A percentile compares a stretch with the other conserved stretches of the same genome.
These are phyloP conservation scores for Mus pahari DNA, from an alignment of 2,113 vertebrate species.

Conservation along the genomic window DNA sequence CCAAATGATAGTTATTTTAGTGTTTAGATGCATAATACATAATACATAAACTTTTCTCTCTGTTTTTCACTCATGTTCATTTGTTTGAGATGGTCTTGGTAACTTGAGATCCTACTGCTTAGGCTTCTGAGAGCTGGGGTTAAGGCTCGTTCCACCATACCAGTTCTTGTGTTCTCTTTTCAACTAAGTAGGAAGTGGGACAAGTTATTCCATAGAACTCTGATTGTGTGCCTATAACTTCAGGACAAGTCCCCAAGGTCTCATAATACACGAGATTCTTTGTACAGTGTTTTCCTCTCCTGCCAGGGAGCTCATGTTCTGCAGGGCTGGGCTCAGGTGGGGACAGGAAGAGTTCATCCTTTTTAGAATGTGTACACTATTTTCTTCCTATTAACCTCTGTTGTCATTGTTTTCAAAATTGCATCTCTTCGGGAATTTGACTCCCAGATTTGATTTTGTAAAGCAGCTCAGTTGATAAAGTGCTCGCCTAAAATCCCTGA, in stretches of 20 bases:
- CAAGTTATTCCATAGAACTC: neutral
- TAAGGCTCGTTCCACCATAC: neutral
- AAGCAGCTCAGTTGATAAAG: neutral
- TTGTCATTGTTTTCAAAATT: conserved; percentile 20
- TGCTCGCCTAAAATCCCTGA: neutral
- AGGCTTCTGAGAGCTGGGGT: neutral
- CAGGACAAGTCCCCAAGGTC: neutral
- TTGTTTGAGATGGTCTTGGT: neutral
- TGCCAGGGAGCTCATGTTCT: neutral
- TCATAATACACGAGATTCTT: neutral
- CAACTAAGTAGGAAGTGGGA: neutral
- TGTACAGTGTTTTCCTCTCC: neutral
- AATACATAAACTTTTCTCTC: neutral
- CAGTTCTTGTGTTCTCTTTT: neutral
- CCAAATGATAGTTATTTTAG: neutral
- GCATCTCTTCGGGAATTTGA: conserved; percentile 1
- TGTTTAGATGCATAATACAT: neutral
- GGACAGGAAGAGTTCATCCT: too few species aligned
- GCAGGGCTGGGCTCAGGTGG: neutral
- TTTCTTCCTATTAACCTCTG: neutral
- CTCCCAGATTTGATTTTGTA: conserved; percentile 2
- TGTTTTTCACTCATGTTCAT: neutral
- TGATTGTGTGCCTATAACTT: neutral
- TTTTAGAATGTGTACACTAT: too few species aligned
- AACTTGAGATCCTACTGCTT: neutral